Conservation (phyloP, 1,140 invertebrate species). For the Spodoptera litura region DNA sequence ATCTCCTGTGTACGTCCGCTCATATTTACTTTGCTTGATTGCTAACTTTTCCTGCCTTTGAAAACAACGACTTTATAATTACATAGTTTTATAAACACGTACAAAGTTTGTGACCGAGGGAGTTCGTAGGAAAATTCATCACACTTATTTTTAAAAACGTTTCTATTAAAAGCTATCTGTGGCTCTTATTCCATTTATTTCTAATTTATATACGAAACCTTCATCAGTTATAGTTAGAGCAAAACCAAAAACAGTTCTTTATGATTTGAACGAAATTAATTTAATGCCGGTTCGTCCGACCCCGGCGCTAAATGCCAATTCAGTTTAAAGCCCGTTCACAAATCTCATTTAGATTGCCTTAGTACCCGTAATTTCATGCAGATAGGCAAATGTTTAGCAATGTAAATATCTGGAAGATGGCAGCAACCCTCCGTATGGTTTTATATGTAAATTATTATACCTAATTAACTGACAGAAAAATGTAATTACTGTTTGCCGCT, state of each 20-base stretch:
- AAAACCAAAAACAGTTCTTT: constrained; percentile 22
- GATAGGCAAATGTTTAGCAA: constrained; percentile 47
- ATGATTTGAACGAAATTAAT: constrained; percentile 27
- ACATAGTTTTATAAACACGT: neutral
- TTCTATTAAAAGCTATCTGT: too few relatives aligned
- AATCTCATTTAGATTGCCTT: constrained; percentile 66
- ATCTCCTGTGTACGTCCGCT: constrained; percentile 15
- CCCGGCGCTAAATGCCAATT: constrained; percentile 42
- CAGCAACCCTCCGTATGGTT: constrained; percentile 11
- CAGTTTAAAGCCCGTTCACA: constrained; percentile 50
- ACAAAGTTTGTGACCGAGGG: neutral
- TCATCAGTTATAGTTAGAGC: neutral
- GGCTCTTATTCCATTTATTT: neutral
- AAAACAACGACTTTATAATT: neutral
- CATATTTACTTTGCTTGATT: constrained; percentile 29
- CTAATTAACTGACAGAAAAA: constrained; percentile 3
- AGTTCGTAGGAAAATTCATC: neutral
- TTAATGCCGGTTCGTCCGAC: constrained; percentile 27
- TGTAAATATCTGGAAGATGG: constrained; percentile 51
- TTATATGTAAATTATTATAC: constrained; percentile 23
- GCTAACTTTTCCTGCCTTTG: neutral
- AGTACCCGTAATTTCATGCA: constrained; percentile 42
- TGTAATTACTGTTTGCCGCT: neutral
- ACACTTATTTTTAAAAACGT: too few relatives aligned
- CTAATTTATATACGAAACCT: neutral